Base-by-base conservation (phyloP, 2,888 invertebrate genomes). In the Pseudococcus jackbeardsleyi region DNA sequence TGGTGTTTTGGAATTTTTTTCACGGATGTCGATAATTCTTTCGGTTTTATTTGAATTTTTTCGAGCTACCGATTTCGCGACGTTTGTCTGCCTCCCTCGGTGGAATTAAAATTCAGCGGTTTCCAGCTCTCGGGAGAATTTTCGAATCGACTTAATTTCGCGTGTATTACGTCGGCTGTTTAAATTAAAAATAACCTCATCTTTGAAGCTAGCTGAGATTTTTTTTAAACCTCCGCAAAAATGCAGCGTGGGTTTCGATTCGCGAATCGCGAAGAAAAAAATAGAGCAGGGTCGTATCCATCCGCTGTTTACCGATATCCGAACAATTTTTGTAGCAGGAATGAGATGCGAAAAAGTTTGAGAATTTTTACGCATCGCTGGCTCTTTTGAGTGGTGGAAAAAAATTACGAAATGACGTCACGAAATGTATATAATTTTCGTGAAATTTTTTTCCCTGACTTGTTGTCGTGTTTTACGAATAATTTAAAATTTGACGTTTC, bases 31-130 rank as follows among this genome's bases (percentile, higher is more conserved):
- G 64, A 64, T 64, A 64, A 64, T 64, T 64, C 64, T 64, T 64
- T 64, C 64, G 64, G 64, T 64, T 64, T 22, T 64, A 64, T 64
- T 64, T 22, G 64, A 64, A 64, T 33, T 64, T 64, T 64, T 64
- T 64, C 64, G 64, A 64, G 64, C 22, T 22, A 64, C 22, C 64
- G 64, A 64, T 22, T 64, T 64, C 22, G 64, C 22, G 7, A 22
- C 8, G 22, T 33, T 33, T 33, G 26, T 33, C 26, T 33, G 26
- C 26, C 26, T 33, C 26, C n/a, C n/a, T 33, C 1, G 1, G 22
- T 22, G 64, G 22, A 64, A 64, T 64, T 64, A 22, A 64, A 64
- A 64, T 64, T 19, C 22, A 19, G 64, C 12, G 64, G 64, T 19
- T 64, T 64, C 19, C 19, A 64, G 64, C 64, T 22, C 22, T 64